These are phyloP conservation scores for Turnix velox DNA, from an alignment of 2,113 vertebrate species.

Conservation along the genomic window DNA sequence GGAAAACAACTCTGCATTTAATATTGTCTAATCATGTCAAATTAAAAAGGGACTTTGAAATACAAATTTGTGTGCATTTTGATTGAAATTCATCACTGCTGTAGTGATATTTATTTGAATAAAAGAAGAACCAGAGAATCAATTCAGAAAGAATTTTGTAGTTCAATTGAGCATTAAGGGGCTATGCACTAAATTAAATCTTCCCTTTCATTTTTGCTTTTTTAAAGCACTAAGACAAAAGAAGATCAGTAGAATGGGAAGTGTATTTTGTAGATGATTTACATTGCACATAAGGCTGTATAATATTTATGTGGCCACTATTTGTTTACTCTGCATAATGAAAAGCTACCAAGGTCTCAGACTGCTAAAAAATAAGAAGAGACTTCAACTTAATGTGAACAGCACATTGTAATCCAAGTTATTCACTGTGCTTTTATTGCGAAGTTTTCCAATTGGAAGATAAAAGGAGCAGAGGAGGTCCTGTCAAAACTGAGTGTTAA, in stretches of 20 bases:
- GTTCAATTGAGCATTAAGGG: background rate
- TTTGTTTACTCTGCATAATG: background rate
- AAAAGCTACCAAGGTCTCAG: background rate
- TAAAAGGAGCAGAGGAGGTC: background rate
- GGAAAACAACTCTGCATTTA: background rate
- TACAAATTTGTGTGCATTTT: background rate
- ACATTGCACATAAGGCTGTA: background rate
- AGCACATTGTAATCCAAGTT: background rate
- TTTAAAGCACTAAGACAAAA: background rate
- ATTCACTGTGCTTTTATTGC: background rate
- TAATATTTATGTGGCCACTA: background rate
- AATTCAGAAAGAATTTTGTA: background rate
- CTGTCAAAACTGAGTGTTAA: background rate
- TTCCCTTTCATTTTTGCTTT: background rate
- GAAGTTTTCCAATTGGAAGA: background rate
- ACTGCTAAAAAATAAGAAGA: background rate
- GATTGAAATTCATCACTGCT: background rate
- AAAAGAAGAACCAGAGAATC: background rate
- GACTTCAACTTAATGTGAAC: background rate
- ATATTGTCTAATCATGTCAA: background rate
- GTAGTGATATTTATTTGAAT: background rate
- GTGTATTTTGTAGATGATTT: background rate
- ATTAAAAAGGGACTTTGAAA: constrained; percentile 1
- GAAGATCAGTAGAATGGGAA: background rate
- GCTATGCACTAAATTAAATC: background rate